Evolutionary conservation across 2,797 vertebrate species (phyloP).

Genomic region (Atherinosoma microstoma): DNA sequence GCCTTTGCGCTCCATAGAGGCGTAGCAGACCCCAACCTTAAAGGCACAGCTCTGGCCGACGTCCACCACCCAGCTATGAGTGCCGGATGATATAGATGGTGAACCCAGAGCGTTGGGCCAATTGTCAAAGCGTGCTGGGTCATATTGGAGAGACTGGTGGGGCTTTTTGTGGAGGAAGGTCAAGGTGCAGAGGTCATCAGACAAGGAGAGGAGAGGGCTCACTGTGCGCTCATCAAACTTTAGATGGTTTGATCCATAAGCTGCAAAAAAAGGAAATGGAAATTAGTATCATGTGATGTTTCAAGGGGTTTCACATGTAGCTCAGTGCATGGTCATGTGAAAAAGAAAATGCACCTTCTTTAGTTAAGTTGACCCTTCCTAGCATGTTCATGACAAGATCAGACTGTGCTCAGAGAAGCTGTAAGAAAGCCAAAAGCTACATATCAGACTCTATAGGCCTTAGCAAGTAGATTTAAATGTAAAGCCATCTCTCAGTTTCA

Average conservation of each 20-base stretch:
- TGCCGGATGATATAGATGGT: slow-evolving; percentile 81
- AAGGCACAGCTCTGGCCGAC: slow-evolving; percentile 90
- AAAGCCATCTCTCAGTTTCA: too few species aligned
- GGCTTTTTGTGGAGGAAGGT: slow-evolving; percentile 87
- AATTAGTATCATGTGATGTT: background rate
- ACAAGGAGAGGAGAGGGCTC: slow-evolving; percentile 88
- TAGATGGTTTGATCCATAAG: slow-evolving; percentile 78
- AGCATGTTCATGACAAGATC: too few species aligned
- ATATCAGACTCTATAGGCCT: too few species aligned
- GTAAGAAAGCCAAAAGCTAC: too few species aligned
- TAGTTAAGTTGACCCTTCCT: too few species aligned
- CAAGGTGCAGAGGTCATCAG: slow-evolving; percentile 85
- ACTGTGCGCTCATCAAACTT: slow-evolving; percentile 88
- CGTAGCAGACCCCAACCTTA: slow-evolving; percentile 93
- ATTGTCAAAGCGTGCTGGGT: slow-evolving; percentile 89
- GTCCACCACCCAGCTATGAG: slow-evolving; percentile 88
- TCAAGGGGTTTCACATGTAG: background rate
- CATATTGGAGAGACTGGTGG: slow-evolving; percentile 75
- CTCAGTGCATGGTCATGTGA: background rate
- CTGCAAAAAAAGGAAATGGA: slow-evolving; percentile 41
- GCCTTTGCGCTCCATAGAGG: slow-evolving; percentile 89
- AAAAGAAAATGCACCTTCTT: too few species aligned
- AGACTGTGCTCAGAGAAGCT: too few species aligned
- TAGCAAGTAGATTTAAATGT: too few species aligned
- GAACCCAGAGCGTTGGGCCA: slow-evolving; percentile 93